These are phyloP conservation scores for Drosophila mimica DNA, from an alignment of 2,888 invertebrate species.

Conservation along the genomic window DNA sequence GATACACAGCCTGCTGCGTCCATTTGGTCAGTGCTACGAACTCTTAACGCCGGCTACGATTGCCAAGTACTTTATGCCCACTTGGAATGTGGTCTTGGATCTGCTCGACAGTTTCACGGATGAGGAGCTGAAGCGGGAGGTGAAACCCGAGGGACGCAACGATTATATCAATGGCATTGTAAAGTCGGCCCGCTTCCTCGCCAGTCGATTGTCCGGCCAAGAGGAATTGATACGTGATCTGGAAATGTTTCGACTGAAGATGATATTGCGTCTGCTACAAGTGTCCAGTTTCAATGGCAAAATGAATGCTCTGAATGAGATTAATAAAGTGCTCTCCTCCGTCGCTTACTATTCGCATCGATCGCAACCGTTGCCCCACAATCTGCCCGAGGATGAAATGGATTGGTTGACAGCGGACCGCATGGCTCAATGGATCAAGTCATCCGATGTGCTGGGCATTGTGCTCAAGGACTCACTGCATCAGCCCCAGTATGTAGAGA, in stretches of 20 bases:
- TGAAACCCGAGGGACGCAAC: conserved; percentile 96
- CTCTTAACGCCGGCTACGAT: conserved; percentile 95
- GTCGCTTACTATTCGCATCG: conserved; percentile 95
- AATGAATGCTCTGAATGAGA: conserved; percentile 99
- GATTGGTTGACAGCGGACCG: conserved; percentile 97
- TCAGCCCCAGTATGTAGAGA: conserved; percentile 99
- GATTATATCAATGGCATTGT: conserved; percentile 98
- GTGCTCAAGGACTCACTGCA: conserved; percentile 97
- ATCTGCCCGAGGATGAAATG: conserved; percentile 91
- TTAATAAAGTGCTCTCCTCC: conserved; percentile 97
- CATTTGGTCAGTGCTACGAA: conserved; percentile 96
- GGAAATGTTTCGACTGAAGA: conserved; percentile 97
- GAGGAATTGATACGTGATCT: conserved; percentile 91
- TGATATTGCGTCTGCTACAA: conserved; percentile 96
- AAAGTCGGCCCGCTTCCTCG: conserved; percentile 95
- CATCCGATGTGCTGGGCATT: conserved; percentile 97
- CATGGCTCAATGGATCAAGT: conserved; percentile 99
- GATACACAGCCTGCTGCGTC: conserved; percentile 93
- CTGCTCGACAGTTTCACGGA: conserved; percentile 96
- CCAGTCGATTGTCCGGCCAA: conserved; percentile 92
- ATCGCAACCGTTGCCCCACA: conserved; percentile 87
- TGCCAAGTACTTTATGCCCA: conserved; percentile 95
- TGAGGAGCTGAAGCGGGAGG: conserved; percentile 97
- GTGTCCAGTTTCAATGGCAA: conserved; percentile 99
- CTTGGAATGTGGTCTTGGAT: conserved; percentile 95